phyloP scores from a whole-genome alignment of 2,797 vertebrate genomes.

The Sebastes kiyomatsui region DNA sequence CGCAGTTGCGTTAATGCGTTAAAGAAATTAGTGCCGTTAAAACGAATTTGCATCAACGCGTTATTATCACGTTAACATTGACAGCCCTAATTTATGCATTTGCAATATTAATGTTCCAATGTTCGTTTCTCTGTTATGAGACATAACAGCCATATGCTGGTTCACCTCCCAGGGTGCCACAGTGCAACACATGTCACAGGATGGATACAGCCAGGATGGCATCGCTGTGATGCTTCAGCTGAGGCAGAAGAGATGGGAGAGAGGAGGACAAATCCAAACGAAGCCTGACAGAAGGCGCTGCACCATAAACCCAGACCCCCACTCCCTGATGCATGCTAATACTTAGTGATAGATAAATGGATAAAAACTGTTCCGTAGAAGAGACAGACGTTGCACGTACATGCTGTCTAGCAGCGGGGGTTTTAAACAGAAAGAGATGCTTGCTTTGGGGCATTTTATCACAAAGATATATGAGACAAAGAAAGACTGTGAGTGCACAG shows the following conservation, averaged over 20 bases:
- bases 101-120: not conserved
- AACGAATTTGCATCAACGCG: no score
- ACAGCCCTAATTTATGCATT: not conserved
- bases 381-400: not conserved
- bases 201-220: not conserved
- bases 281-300: constrained; percentile 7
- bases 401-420: not conserved
- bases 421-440: not conserved
- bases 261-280: constrained; percentile 23
- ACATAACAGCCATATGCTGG: constrained; percentile 29
- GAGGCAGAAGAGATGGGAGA: not conserved
- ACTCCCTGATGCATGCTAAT: not conserved
- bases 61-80: no score
- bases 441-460: not conserved
- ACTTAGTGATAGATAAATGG: not conserved
- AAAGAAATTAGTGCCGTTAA: no score
- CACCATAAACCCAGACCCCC: not conserved
- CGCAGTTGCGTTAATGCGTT: no score
- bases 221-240: not conserved
- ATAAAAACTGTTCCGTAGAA: not conserved
- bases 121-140: constrained; percentile 1
- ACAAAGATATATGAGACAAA: constrained; percentile 1
- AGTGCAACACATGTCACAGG: constrained; percentile 23
- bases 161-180: constrained; percentile 27
- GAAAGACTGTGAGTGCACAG: not conserved